Conservation (phyloP, 2,888 invertebrate species). For the Eupithecia vulgata region DNA sequence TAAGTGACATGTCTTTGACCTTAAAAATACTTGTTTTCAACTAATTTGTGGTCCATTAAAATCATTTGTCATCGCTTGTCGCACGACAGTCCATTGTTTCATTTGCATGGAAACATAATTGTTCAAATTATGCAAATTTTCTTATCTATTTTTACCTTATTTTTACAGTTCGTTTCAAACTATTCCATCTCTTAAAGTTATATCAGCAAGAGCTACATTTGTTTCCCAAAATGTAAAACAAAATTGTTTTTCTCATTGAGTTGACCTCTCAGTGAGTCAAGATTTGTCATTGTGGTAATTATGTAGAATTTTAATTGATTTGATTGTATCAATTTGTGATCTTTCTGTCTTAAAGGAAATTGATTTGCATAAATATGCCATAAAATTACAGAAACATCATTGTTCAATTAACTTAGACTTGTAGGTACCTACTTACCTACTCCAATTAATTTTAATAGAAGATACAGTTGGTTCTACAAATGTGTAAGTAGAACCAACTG, state of each 20-base stretch:
- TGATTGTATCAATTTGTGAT: constrained; percentile 33
- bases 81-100: constrained; percentile 67
- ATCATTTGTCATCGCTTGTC: constrained; percentile 59
- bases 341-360: constrained; percentile 22
- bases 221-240: constrained; percentile 1
- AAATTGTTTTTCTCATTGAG: constrained; percentile 30
- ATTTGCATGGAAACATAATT: constrained; percentile 72
- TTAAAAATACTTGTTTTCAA: constrained; percentile 13
- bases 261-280: constrained; percentile 31
- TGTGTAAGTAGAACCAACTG: too few relatives aligned
- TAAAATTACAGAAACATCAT: background rate
- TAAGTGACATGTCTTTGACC: constrained; percentile 7
- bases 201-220: background rate
- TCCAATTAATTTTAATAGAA: too few relatives aligned
- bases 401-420: background rate
- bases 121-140: constrained; percentile 61
- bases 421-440: too few relatives aligned
- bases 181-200: constrained; percentile 9
- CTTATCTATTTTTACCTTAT: constrained; percentile 28
- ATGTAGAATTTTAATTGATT: constrained; percentile 39
- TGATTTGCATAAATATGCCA: constrained; percentile 19
- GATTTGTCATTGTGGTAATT: constrained; percentile 29
- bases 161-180: background rate
- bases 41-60: constrained; percentile 21
- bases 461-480: too few relatives aligned